Conservation (phyloP, 2,113 vertebrate species). For the Chitala chitala region DNA sequence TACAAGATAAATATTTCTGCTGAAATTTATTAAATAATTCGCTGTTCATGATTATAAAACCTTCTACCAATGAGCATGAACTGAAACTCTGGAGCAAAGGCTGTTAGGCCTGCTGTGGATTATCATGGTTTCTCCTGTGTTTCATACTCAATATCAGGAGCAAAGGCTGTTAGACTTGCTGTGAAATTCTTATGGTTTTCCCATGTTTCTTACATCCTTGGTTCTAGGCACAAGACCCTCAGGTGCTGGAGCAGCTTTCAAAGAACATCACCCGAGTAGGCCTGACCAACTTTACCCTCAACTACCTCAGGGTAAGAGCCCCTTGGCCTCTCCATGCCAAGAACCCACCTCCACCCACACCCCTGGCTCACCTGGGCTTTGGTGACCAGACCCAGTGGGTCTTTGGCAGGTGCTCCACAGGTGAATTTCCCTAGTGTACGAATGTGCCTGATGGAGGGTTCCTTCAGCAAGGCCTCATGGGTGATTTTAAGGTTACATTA, state of each 20-base stretch:
- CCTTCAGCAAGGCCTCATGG: no score
- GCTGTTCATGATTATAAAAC: not conserved
- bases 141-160: no score
- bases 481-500: no score
- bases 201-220: constrained; percentile 7
- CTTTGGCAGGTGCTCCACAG: no score
- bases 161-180: no score
- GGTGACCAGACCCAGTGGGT: not conserved
- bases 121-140: no score
- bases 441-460: no score
- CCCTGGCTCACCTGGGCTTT: not conserved
- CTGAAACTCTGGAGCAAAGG: not conserved
- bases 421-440: not conserved
- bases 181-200: not conserved
- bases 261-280: constrained; percentile 99
- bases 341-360: not conserved
- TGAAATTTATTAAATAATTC: no score
- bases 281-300: constrained; percentile 99
- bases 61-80: not conserved
- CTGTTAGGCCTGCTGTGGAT: no score
- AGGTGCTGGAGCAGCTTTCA: constrained; percentile 98
- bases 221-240: constrained; percentile 94
- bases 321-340: not conserved
- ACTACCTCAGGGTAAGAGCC: constrained; percentile 98
- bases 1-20: constrained; percentile 8